Evolutionary conservation across 2,113 vertebrate species (phyloP).

Genomic region (Leucosticte australis): DNA sequence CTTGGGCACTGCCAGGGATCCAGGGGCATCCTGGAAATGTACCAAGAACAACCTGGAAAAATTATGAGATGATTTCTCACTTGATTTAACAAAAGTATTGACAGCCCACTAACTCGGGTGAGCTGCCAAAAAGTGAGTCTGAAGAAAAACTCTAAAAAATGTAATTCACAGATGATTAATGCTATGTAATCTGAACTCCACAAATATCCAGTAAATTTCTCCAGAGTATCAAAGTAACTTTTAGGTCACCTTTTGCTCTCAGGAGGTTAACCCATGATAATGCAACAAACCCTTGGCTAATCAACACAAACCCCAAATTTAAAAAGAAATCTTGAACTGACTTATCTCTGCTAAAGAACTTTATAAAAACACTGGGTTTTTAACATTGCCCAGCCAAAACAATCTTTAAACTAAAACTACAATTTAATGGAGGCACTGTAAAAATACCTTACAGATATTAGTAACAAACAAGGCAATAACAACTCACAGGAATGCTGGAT

Average conservation of each 20-base stretch:
- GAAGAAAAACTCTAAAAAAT: neutral
- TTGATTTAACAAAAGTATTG: neutral
- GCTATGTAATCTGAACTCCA: neutral
- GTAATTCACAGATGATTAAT: neutral
- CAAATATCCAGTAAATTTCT: neutral
- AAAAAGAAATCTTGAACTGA: neutral
- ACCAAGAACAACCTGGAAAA: neutral
- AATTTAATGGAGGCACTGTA: neutral
- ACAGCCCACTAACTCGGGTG: neutral
- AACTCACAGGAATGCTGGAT: fast-evolving
- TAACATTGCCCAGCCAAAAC: neutral
- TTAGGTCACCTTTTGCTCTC: neutral
- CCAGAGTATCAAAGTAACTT: neutral
- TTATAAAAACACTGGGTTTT: neutral
- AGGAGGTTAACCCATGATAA: neutral
- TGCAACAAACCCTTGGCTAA: neutral
- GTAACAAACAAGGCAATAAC: neutral
- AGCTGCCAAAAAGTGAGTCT: neutral
- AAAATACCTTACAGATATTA: neutral
- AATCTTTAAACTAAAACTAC: neutral
- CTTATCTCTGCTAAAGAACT: neutral
- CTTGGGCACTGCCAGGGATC: neutral
- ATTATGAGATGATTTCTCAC: neutral
- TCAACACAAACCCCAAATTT: neutral
- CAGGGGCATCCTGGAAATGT: neutral